Percentiles rank a stretch among this genome's conserved stretches.
Evolutionary conservation across 2,797 vertebrate species (phyloP).

Genomic region (Melanogrammus aeglefinus): DNA sequence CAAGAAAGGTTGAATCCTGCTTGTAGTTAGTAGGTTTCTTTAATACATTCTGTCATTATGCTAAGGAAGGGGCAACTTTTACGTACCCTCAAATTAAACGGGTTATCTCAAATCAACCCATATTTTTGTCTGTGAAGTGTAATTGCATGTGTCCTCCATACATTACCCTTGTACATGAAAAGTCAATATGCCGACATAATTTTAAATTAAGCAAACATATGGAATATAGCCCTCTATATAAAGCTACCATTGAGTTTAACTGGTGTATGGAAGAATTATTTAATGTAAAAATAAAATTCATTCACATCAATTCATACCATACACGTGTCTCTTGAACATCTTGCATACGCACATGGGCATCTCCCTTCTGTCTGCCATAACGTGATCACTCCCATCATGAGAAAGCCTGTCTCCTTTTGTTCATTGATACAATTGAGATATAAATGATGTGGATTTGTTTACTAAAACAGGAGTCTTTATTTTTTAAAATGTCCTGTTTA

Average conservation of each 20-base stretch:
- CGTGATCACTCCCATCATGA: neutral
- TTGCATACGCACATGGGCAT: conserved; percentile 25
- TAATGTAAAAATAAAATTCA: conserved; percentile 37
- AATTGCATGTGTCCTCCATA: conserved; percentile 57
- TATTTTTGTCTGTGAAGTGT: conserved; percentile 59
- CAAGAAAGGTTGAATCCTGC: too few relatives aligned
- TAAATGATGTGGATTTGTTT: conserved; percentile 41
- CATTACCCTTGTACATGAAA: conserved; percentile 33
- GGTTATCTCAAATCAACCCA: conserved; percentile 42
- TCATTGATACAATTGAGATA: conserved; percentile 27
- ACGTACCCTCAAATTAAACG: conserved; percentile 18
- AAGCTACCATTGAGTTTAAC: conserved; percentile 29
- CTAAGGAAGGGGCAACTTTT: conserved; percentile 53
- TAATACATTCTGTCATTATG: conserved; percentile 49
- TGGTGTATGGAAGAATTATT: conserved; percentile 30
- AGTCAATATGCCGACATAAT: conserved; percentile 28
- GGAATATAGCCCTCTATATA: conserved; percentile 54
- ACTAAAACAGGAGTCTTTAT: conserved; percentile 47
- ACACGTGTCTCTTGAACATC: conserved; percentile 36
- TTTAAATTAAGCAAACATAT: conserved; percentile 40
- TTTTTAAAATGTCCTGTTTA: conserved; percentile 57
- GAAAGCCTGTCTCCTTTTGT: conserved; percentile 25
- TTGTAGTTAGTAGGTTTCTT: too few relatives aligned
- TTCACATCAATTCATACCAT: conserved; percentile 34
- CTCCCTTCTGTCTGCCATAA: neutral